These are phyloP conservation scores for Parotocinclus haroldoi DNA, from an alignment of 2,797 vertebrate species.

Conservation along the genomic window DNA sequence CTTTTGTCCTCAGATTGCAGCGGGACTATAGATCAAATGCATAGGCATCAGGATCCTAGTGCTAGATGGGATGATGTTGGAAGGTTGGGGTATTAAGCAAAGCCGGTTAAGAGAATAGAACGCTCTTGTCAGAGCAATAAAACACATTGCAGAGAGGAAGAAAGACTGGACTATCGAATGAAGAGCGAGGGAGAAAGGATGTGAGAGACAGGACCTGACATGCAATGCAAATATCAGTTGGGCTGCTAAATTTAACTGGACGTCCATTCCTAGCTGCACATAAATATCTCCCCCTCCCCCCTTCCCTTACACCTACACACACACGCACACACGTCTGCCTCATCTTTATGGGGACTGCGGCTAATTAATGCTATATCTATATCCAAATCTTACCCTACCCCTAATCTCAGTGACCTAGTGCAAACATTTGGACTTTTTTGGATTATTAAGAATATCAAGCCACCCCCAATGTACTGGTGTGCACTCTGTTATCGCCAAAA, in stretches of 20 bases:
- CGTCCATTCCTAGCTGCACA: background rate
- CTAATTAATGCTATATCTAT: too few relatives aligned
- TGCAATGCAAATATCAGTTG: slow-evolving; percentile 16
- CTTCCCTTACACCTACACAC: slow-evolving; percentile 11
- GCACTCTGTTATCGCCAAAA: too few relatives aligned
- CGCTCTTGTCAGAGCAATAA: background rate
- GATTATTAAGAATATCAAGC: too few relatives aligned
- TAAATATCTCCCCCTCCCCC: background rate
- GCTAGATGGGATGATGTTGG: background rate
- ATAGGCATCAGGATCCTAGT: background rate
- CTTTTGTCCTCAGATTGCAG: background rate
- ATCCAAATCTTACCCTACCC: too few relatives aligned
- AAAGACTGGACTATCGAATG: slow-evolving; percentile 1
- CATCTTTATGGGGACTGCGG: too few relatives aligned
- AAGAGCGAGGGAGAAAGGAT: slow-evolving; percentile 2
- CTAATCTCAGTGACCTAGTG: too few relatives aligned
- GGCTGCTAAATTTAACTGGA: slow-evolving; percentile 12
- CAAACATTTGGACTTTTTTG: too few relatives aligned
- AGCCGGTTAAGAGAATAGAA: background rate
- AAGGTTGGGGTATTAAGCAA: background rate
- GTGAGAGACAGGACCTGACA: slow-evolving; percentile 15
- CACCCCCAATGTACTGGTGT: too few relatives aligned
- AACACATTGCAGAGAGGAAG: background rate
- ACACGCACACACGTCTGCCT: background rate
- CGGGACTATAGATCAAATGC: background rate